Evolutionary conservation across 2,797 vertebrate genomes (phyloP).

Genomic region (Coregonus suidteri): DNA sequence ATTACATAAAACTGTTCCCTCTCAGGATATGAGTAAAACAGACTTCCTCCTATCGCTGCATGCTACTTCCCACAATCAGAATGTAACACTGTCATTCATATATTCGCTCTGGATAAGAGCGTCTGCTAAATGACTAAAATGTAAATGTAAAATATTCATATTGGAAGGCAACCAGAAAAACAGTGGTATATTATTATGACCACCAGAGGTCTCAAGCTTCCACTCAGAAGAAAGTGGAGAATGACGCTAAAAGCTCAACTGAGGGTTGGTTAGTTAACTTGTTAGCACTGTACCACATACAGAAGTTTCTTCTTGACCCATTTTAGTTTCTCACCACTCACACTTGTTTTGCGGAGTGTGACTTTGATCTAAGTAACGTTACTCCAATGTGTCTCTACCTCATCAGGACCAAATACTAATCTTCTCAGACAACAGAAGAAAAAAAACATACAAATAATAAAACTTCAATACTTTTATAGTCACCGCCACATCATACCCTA

Average conservation of each 20-base stretch:
- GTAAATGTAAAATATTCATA: conserved; percentile 13
- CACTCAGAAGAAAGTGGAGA: conserved; percentile 5
- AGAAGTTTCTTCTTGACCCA: not conserved
- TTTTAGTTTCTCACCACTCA: not conserved
- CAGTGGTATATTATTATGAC: conserved; percentile 31
- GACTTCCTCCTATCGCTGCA: conserved; percentile 56
- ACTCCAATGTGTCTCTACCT: not conserved
- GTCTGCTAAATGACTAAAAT: no score
- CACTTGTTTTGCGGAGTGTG: not conserved
- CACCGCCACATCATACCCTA: not conserved
- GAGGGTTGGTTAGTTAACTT: not conserved
- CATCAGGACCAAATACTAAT: not conserved
- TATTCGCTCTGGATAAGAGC: not conserved
- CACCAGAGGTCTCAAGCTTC: conserved; percentile 63
- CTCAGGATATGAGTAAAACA: conserved; percentile 32
- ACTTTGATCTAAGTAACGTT: not conserved
- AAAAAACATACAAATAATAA: not conserved
- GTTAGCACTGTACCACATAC: not conserved
- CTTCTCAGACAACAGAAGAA: not conserved
- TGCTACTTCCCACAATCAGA: conserved; percentile 51
- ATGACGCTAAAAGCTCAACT: not conserved
- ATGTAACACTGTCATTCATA: conserved; percentile 37
- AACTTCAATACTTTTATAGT: not conserved
- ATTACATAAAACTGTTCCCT: conserved; percentile 26
- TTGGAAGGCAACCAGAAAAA: conserved; percentile 50